A percentile compares a stretch with the other conserved stretches of the same genome.
Evolutionary conservation across 2,797 vertebrate genomes (phyloP).

Genomic region (Alectoris magna): DNA sequence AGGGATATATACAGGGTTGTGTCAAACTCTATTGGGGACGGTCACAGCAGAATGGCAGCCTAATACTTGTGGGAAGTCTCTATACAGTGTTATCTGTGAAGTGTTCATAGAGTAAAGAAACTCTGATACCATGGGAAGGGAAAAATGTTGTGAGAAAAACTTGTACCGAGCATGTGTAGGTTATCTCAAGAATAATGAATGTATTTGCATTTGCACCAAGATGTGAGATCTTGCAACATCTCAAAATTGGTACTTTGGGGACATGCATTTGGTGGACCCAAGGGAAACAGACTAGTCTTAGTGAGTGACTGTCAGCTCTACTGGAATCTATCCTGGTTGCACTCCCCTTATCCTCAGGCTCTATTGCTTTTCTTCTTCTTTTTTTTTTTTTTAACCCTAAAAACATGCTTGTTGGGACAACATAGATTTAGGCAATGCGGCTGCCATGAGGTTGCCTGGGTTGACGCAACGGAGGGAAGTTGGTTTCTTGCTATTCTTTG

Average conservation of each 20-base stretch:
- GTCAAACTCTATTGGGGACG: background rate
- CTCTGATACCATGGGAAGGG: background rate
- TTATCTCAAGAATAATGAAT: background rate
- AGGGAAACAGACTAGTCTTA: background rate
- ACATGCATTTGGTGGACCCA: background rate
- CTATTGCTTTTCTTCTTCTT: background rate
- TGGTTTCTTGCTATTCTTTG: background rate
- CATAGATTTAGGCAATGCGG: background rate
- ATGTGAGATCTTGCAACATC: background rate
- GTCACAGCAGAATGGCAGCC: background rate
- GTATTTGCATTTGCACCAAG: background rate
- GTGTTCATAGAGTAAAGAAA: background rate
- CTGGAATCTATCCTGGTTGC: background rate
- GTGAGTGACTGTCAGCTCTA: background rate
- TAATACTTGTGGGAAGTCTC: background rate
- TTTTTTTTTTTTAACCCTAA: background rate
- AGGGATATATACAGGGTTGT: background rate
- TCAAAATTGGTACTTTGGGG: background rate
- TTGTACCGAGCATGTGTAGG: background rate
- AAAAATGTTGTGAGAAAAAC: background rate
- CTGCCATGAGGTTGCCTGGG: background rate
- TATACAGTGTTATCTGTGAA: background rate
- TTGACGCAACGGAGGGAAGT: background rate
- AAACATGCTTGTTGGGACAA: background rate
- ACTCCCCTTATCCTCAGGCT: background rate